Conservation (phyloP, 1,140 invertebrate species). For the Vanessa atalanta region DNA sequence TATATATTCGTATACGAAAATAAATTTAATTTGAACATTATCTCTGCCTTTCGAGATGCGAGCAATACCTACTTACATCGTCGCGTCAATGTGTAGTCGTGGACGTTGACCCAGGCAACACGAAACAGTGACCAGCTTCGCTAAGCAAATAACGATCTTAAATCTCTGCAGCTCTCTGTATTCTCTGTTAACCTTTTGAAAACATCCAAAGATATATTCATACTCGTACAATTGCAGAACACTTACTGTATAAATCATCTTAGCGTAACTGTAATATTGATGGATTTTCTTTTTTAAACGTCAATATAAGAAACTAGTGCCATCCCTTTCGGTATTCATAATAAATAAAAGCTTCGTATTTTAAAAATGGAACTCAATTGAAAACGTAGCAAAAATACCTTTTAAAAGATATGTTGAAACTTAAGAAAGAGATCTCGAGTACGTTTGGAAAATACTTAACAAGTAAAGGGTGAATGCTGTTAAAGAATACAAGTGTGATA, state of each 20-base stretch:
- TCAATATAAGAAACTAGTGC: no score
- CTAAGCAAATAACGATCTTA: conserved; percentile 10
- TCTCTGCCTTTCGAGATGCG: conserved; percentile 3
- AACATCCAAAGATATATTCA: not conserved
- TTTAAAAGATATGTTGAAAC: not conserved
- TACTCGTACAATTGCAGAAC: not conserved
- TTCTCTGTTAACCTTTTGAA: not conserved
- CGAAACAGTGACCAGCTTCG: conserved; percentile 8
- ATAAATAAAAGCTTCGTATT: not conserved
- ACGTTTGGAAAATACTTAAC: not conserved
- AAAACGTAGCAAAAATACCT: not conserved
- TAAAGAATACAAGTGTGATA: not conserved
- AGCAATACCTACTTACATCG: conserved; percentile 1
- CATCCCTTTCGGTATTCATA: no score
- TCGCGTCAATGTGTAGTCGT: not conserved
- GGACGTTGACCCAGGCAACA: conserved; percentile 8
- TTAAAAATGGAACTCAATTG: not conserved
- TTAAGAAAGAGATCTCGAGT: not conserved
- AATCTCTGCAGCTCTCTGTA: not conserved
- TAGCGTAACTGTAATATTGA: no score
- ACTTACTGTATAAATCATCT: not conserved
- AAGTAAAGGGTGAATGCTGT: not conserved
- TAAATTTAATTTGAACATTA: not conserved
- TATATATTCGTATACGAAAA: not conserved
- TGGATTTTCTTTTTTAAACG: no score